Conservation (phyloP, 1,140 invertebrate genomes). For the Drosophila yakuba region DNA sequence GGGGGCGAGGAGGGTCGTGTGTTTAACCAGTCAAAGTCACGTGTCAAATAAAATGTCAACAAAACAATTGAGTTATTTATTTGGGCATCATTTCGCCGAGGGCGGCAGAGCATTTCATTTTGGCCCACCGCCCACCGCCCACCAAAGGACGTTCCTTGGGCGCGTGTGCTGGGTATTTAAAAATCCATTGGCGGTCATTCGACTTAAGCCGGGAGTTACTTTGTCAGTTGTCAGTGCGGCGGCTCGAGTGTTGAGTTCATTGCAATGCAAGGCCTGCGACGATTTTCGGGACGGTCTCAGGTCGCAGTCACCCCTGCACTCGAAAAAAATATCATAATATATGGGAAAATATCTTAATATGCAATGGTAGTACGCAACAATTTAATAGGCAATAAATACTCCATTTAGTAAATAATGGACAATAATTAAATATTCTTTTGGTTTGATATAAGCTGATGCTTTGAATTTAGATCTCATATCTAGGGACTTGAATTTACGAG, state of each 20-base stretch:
- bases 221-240: conserved; percentile 52
- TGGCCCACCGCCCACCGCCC: conserved; percentile 25
- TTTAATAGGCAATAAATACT: no score
- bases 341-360: not conserved
- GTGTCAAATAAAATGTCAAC: conserved; percentile 83
- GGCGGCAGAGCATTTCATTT: conserved; percentile 70
- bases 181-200: conserved; percentile 81
- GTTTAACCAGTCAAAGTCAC: conserved; percentile 82
- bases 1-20: conserved; percentile 27
- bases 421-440: no score
- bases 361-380: no score
- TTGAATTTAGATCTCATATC: no score
- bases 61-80: conserved; percentile 83
- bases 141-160: conserved; percentile 12
- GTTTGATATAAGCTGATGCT: no score
- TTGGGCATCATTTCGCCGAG: conserved; percentile 53
- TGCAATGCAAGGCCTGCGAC: conserved; percentile 65
- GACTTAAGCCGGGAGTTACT: conserved; percentile 73
- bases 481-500: no score
- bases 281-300: conserved; percentile 28
- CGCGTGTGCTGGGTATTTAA: conserved; percentile 77
- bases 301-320: conserved; percentile 18
- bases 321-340: not conserved
- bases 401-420: no score
- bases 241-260: conserved; percentile 78